Evolutionary conservation across 2,113 vertebrate genomes (phyloP), one percentile per base, ranked within the genome.

Genomic region (Aix galericulata): DNA sequence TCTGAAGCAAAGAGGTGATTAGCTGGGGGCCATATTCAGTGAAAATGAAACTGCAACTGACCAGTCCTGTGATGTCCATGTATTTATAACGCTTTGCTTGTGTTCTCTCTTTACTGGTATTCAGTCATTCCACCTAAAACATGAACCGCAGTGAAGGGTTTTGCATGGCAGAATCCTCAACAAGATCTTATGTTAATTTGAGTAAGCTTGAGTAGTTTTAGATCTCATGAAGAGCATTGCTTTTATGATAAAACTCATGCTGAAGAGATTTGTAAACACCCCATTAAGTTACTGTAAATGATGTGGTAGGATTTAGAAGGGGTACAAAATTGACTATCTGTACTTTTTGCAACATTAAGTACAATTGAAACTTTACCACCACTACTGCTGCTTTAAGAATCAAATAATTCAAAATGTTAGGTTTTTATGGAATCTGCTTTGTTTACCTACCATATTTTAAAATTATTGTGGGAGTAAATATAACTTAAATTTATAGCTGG

Each of bases 301-400:
- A 80, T 83, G 64, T 66, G 88, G 58, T 94, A 89, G 87, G 34
- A 42, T 88, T 91, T 83, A 69, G 79, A 91, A 88, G 62, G 73
- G 59, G 42, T 82, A 44, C 67, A 66, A 55, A 79, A 84, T 52
- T 77, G 72, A 52, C 36, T 77, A 0, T 68, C 26, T 58, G 13
- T 77, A 89, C 86, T 91, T 93, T 82, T 95, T 93, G 82, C 68
- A 95, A 91, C 79, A 80, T 89, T 93, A 86, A 77, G 93, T 94
- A 67, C 56, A 67, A 86, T 89, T 91, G 82, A 80, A 82, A 82
- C 31, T 82, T 85, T 88, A 73, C 32, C 82, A 76, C 32, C 82
- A 63, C 27, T 59, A 71, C 40, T 94, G 44, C 69, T 88, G 18
- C 55, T 89, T 86, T 85, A 84, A 89, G 40, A 88, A 80, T 50